Evolutionary conservation across 2,888 invertebrate genomes (phyloP), one percentile per base, ranked within the genome.

Genomic region (Pollenia amentaria): DNA sequence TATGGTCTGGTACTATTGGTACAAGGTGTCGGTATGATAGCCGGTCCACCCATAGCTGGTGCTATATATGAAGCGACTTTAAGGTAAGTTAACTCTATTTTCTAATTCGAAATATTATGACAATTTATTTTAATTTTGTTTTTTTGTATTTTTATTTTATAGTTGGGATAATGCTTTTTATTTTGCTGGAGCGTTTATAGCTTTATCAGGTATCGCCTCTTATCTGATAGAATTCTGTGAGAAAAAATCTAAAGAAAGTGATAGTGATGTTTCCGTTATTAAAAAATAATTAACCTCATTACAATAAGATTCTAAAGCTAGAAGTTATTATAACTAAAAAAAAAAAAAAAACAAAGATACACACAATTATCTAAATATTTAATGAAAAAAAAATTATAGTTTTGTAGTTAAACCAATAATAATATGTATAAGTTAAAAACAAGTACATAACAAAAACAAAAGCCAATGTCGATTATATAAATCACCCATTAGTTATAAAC

Each of bases 21-120:
- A 85, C 98, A 99, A 93, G 99, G 99, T 14, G 95, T 99, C 87
- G 98, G 98, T 6, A 98, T 98, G 94, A 94, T 99, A 67, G 94
- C 97, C 86, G 99, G 99, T 72, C 99, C 99, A 9, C 98, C 98
- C 0, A 92, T 99, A 77, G 98, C 98, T 90, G 99, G 99, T 96
- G 90, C 91, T 42, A 92, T 93, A 62, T 93, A 89, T 88, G 93
- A 93, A 86, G 62, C 89, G 38, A 93, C 92, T 70, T 89, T 90
- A 76, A 91, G 91, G 93, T 93, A 84, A 87, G 89, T 85, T 38
- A 21, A 75, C 21, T 44, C 51, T 53, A 42, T 67, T 51, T 70
- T 67, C 16, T 70, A 14, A 44, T 29, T 80, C 67, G 44, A 42
- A 51, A 38, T 53, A 6, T 42, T 46, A 44, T 60, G 21, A 65